Conservation (phyloP, 2,888 invertebrate species). For the Megamerina dolium region DNA sequence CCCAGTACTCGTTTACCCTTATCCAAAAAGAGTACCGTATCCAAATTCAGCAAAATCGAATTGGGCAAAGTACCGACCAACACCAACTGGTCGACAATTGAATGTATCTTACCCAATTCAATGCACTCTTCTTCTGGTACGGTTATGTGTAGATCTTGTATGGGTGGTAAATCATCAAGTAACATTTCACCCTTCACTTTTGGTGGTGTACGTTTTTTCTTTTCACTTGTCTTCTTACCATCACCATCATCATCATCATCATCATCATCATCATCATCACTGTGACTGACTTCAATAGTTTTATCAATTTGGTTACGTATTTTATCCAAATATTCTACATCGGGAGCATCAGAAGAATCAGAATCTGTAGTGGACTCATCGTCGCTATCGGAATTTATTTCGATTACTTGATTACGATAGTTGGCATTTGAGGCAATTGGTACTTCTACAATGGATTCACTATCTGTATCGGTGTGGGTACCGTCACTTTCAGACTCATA, state of each 20-base stretch:
- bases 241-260: constrained; percentile 32
- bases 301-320: constrained; percentile 35
- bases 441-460: constrained; percentile 36
- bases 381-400: constrained; percentile 30
- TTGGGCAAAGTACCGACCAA: constrained; percentile 62
- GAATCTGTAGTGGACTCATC: constrained; percentile 20
- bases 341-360: too few relatives aligned
- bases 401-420: constrained; percentile 31
- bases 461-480: constrained; percentile 19
- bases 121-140: constrained; percentile 70
- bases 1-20: constrained; percentile 64
- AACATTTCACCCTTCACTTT: constrained; percentile 44
- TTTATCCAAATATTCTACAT: constrained; percentile 34
- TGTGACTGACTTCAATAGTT: constrained; percentile 20
- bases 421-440: constrained; percentile 18
- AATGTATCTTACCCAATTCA: constrained; percentile 66
- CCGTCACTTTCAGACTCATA: constrained; percentile 33
- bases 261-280: constrained; percentile 30
- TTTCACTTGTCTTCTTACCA: constrained; percentile 26
- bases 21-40: constrained; percentile 80
- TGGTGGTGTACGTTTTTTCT: constrained; percentile 30
- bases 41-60: constrained; percentile 75
- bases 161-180: constrained; percentile 70
- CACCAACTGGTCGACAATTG: constrained; percentile 69
- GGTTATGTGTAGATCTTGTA: constrained; percentile 72